phyloP scores from a whole-genome alignment of 2,113 vertebrate genomes.

The Peucedramus taeniatus region DNA sequence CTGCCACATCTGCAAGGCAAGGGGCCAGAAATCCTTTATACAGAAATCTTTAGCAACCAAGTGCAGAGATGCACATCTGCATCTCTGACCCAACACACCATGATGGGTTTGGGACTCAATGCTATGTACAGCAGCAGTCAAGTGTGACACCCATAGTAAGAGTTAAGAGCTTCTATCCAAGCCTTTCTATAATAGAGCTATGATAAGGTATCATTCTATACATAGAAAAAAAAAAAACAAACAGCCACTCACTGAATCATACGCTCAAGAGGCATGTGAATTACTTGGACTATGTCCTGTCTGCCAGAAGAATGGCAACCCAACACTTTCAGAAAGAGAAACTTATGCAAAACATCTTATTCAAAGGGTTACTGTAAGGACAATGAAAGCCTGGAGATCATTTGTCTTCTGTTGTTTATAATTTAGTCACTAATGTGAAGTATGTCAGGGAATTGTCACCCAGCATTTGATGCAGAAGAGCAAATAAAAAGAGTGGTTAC shows the following conservation, averaged over 20 bases:
- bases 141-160: background rate
- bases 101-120: background rate
- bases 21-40: background rate
- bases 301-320: background rate
- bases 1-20: slow-evolving; percentile 21
- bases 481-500: background rate
- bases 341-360: background rate
- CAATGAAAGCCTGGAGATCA: background rate
- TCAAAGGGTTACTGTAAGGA: background rate
- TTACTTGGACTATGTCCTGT: background rate
- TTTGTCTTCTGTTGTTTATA: background rate
- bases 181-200: slow-evolving; percentile 3
- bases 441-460: background rate
- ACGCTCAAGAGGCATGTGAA: background rate
- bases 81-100: background rate
- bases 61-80: background rate
- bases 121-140: background rate
- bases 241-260: background rate
- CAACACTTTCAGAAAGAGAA: background rate
- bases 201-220: background rate
- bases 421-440: slow-evolving; percentile 15
- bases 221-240: background rate
- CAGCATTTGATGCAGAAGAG: background rate
- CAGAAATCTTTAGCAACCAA: background rate
- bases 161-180: background rate